Conservation (phyloP, 1,140 invertebrate species). For the Orchesella cincta region DNA sequence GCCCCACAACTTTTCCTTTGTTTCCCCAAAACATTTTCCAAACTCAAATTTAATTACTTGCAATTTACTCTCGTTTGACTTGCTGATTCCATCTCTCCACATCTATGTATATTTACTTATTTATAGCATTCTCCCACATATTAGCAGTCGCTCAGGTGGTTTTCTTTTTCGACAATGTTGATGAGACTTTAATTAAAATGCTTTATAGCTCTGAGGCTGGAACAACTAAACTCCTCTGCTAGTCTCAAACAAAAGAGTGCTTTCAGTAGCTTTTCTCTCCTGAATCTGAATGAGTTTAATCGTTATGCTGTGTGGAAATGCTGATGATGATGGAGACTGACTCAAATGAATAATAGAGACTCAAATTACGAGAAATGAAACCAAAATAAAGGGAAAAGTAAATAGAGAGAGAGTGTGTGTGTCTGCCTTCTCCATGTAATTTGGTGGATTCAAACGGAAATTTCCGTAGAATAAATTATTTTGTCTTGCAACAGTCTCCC, state of each 20-base stretch:
- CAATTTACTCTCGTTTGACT: conserved; percentile 27
- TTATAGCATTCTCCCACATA: no score
- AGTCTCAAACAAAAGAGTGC: conserved; percentile 7
- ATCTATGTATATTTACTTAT: no score
- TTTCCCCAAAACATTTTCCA: conserved; percentile 27
- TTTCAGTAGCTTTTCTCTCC: no score
- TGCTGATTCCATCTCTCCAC: neutral
- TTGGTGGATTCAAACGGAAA: conserved; percentile 8
- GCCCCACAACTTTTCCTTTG: no score
- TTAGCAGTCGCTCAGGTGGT: conserved; percentile 17
- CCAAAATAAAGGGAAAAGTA: conserved; percentile 15
- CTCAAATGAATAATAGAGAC: conserved; percentile 7
- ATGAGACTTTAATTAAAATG: conserved; percentile 29
- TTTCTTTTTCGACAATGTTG: conserved; percentile 4
- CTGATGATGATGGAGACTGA: neutral
- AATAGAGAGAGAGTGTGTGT: neutral
- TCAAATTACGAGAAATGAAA: conserved; percentile 26
- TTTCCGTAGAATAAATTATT: conserved; percentile 15
- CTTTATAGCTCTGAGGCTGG: conserved; percentile 8
- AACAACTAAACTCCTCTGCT: no score
- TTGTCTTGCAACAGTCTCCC: neutral
- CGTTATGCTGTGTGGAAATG: no score
- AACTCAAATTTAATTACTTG: conserved; percentile 29
- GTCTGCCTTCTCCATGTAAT: conserved; percentile 23
- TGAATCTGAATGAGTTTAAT: no score